Percentiles rank a stretch among this genome's conserved stretches.
Conservation (phyloP, 1,140 invertebrate species). For the Trissolcus basalis region DNA sequence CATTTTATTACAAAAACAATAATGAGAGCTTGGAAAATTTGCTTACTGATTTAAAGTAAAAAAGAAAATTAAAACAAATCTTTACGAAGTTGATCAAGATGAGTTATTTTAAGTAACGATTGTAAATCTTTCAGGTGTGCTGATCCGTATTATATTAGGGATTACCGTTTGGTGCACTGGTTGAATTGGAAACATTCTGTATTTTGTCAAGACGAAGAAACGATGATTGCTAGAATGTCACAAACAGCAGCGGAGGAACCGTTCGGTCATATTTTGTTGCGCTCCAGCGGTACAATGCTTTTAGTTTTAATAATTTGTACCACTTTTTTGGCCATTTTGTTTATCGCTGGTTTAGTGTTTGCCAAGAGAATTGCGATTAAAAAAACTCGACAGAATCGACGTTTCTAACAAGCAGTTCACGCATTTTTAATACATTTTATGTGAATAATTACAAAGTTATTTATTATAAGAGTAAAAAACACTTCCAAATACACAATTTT, state of each 20-base stretch:
- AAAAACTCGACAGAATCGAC: constrained; percentile 36
- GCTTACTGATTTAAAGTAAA: constrained; percentile 66
- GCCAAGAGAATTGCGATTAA: constrained; percentile 23
- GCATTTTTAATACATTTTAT: constrained; percentile 23
- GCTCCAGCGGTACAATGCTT: constrained; percentile 23
- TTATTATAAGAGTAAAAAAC: constrained; percentile 18
- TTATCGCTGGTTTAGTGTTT: constrained; percentile 23
- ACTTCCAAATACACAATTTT: not conserved
- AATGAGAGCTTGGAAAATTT: constrained; percentile 53
- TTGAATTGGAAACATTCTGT: constrained; percentile 63
- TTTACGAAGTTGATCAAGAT: not conserved
- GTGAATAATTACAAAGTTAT: constrained; percentile 26
- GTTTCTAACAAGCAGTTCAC: constrained; percentile 34
- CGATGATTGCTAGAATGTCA: constrained; percentile 40
- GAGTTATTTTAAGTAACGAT: constrained; percentile 3
- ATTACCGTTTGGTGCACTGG: constrained; percentile 67
- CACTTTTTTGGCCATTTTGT: constrained; percentile 23
- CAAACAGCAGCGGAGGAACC: not conserved
- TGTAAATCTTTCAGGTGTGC: constrained; percentile 57
- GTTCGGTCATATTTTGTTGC: constrained; percentile 17
- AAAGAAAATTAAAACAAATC: not conserved
- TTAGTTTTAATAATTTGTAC: constrained; percentile 18
- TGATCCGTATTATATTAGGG: constrained; percentile 52
- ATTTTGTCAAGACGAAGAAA: constrained; percentile 59
- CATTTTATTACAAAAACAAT: constrained; percentile 55